phyloP scores from a whole-genome alignment of 1,140 invertebrate genomes.

The Drosophila triauraria region DNA sequence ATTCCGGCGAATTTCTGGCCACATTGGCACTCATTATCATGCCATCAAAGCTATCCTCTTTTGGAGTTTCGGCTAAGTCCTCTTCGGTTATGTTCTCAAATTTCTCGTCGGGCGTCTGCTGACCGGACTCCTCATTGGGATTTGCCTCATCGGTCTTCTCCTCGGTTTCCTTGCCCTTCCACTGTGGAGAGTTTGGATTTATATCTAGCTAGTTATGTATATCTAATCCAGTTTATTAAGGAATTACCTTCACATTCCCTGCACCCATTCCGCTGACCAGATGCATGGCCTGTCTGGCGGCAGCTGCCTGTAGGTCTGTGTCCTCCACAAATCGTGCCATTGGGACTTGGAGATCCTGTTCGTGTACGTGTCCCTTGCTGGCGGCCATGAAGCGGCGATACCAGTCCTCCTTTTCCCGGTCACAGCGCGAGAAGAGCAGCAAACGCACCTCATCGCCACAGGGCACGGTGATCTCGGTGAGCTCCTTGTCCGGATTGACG shows the following conservation, averaged over 20 bases:
- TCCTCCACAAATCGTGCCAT: slow-evolving; percentile 70
- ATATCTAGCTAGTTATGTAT: too few relatives aligned
- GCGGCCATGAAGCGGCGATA: slow-evolving; percentile 80
- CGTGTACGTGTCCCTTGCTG: slow-evolving; percentile 70
- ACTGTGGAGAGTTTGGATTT: neutral
- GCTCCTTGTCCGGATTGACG: slow-evolving; percentile 68
- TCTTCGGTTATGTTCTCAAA: slow-evolving; percentile 53
- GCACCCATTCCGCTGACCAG: slow-evolving; percentile 31
- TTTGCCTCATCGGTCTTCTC: slow-evolving; percentile 3
- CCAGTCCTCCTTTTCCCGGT: slow-evolving; percentile 96
- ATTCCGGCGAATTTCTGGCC: slow-evolving; percentile 69
- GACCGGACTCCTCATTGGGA: slow-evolving; percentile 35
- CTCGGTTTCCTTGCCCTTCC: slow-evolving; percentile 22
- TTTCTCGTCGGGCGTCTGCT: slow-evolving; percentile 44
- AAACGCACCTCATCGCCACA: slow-evolving; percentile 84
- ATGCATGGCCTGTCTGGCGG: slow-evolving; percentile 61
- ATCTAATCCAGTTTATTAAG: too few relatives aligned
- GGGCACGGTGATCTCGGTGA: slow-evolving; percentile 66
- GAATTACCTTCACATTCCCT: slow-evolving; percentile 12
- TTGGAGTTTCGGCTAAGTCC: slow-evolving; percentile 28
- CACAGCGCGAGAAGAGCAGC: slow-evolving; percentile 92
- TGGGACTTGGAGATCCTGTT: slow-evolving; percentile 73
- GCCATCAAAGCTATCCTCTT: slow-evolving; percentile 67
- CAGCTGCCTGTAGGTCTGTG: slow-evolving; percentile 69
- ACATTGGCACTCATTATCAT: slow-evolving; percentile 75